Base-by-base conservation (phyloP, 2,113 vertebrate genomes). In the Lagenorhynchus albirostris region DNA sequence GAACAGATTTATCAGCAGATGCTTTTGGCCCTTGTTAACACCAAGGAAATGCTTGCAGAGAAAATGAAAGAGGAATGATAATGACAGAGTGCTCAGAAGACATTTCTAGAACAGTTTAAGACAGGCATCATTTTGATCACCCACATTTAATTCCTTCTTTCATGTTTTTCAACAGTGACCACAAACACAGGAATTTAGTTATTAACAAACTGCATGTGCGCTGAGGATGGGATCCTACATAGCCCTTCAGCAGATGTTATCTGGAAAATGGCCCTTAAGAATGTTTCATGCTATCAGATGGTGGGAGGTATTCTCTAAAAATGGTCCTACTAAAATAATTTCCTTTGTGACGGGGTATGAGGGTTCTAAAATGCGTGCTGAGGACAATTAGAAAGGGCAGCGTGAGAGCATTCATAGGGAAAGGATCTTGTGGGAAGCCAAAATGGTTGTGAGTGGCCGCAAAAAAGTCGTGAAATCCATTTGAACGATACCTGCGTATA, bases 61-160 rank as follows among this genome's bases (percentile, higher is more conserved):
- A 95, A 82, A 97, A 79, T 29, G 80, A 77, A 65, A 73, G 60
- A 71, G 74, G 82, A 83, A 95, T 7, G 87, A 41, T 26, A 77
- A 68, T 4, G 50, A 58, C 11, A 0, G 47, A 84, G 85, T 18
- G 26, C 58, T 93, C 55, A 68, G 70, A 94, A 76, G 82, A 68
- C 26, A 50, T 74, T 95, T 86, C 62, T 62, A 60, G 50, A 80
- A 62, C 47, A 53, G 36, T 74, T 89, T 33, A 82, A 93, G 26
- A 74, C 58, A 36, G 44, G 36, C 25, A 44, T 15, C 15, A 55
- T 47, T 73, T 76, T 18, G 44, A 58, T 33, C 20, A 11, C n/a
- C 38, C 38, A 82, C 47, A 38, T 70, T 71, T 79, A 55, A 89
- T 92, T 85, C 50, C n/a, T 80, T 60, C 71, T 67, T 94, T 33